These are phyloP conservation scores for Aphidoletes aphidimyza DNA, from an alignment of 2,888 invertebrate species.

Conservation along the genomic window DNA sequence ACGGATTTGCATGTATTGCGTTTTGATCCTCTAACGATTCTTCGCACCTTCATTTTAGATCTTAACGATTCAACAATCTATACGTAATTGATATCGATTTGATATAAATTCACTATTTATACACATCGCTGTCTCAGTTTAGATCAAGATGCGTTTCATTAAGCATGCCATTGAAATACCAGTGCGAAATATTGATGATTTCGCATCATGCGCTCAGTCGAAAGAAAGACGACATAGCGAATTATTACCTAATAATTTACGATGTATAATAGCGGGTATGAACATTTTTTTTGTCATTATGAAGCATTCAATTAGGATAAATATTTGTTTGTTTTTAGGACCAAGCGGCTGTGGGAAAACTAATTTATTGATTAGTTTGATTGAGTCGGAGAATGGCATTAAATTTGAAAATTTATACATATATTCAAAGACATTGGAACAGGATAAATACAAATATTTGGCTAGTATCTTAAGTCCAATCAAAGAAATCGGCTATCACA, in stretches of 20 bases:
- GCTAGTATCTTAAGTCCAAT: neutral
- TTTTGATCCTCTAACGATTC: too few species aligned
- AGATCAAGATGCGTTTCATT: slow-evolving; percentile 54
- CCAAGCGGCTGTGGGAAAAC: too few species aligned
- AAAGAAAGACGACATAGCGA: neutral
- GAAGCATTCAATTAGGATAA: too few species aligned
- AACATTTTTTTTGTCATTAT: too few species aligned
- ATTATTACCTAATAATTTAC: neutral
- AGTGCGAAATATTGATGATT: neutral
- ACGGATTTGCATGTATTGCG: neutral
- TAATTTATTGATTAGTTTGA: too few species aligned
- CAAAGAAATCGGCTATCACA: neutral
- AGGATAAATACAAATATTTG: neutral
- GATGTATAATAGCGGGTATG: neutral
- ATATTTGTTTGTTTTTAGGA: too few species aligned
- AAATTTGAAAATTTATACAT: neutral
- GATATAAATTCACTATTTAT: too few species aligned
- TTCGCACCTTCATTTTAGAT: too few species aligned
- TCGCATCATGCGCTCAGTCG: neutral
- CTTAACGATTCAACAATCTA: too few species aligned
- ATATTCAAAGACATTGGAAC: neutral
- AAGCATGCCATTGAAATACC: too few species aligned
- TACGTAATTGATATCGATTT: too few species aligned
- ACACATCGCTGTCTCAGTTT: too few species aligned
- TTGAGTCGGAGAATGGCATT: neutral